A percentile compares a stretch with the other conserved stretches of the same genome.
Conservation (phyloP, 2,797 vertebrate genomes). For the Carduelis carduelis region DNA sequence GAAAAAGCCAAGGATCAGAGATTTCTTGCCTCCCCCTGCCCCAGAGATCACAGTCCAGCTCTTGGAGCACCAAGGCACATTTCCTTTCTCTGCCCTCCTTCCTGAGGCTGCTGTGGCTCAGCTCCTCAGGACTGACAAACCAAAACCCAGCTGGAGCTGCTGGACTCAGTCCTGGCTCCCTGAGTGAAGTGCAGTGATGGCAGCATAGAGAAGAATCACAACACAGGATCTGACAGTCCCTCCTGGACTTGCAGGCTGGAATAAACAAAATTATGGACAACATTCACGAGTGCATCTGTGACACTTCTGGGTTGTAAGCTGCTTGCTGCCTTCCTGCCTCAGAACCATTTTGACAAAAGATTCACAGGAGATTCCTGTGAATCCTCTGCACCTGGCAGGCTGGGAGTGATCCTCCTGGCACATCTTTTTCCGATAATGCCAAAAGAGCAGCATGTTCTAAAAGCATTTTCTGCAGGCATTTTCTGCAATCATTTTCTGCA, state of each 20-base stretch:
- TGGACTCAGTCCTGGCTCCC: not conserved
- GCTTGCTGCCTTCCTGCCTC: not conserved
- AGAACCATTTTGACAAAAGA: not conserved
- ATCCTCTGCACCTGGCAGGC: not conserved
- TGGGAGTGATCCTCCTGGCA: not conserved
- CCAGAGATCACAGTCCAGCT: not conserved
- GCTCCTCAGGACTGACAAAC: not conserved
- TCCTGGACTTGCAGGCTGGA: conserved; percentile 21
- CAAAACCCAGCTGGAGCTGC: not conserved
- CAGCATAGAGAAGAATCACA: not conserved
- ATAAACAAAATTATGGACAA: not conserved
- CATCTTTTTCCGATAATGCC: conserved; percentile 30
- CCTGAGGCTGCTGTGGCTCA: not conserved
- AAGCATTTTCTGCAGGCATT: no score
- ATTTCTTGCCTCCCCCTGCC: not conserved
- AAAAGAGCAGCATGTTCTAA: conserved; percentile 30
- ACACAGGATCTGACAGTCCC: conserved; percentile 25
- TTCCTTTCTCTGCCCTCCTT: not conserved
- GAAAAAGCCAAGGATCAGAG: not conserved
- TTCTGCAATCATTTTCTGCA: no score
- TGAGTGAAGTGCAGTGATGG: not conserved
- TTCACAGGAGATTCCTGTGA: not conserved
- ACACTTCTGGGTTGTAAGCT: not conserved
- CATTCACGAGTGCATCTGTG: not conserved
- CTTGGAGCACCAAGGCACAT: not conserved